Conservation (phyloP, 2,888 invertebrate genomes). For the Metacarcinus magister region DNA sequence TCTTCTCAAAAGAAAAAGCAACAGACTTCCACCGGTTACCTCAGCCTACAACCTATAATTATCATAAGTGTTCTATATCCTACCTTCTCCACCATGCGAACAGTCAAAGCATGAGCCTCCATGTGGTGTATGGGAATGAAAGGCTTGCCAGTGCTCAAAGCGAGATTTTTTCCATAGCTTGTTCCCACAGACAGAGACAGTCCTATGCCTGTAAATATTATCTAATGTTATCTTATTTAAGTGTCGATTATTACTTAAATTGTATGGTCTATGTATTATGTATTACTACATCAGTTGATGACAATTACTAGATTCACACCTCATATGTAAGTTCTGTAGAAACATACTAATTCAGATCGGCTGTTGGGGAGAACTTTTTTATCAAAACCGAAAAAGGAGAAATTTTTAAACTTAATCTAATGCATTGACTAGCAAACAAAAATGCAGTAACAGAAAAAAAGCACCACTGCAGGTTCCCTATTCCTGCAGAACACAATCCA, state of each 20-base stretch:
- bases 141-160: constrained; percentile 86
- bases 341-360: no score
- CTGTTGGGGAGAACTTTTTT: no score
- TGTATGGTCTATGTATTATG: background rate
- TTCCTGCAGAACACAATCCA: background rate
- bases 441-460: no score
- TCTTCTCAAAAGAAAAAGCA: no score
- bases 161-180: constrained; percentile 83
- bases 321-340: no score
- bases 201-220: constrained; percentile 87
- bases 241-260: background rate
- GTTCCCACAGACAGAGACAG: constrained; percentile 89
- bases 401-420: no score
- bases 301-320: no score
- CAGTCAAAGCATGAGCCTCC: constrained; percentile 98
- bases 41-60: background rate
- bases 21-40: background rate
- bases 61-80: background rate
- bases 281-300: background rate
- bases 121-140: constrained; percentile 99
- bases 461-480: background rate
- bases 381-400: no score
- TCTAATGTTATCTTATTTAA: background rate
- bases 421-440: no score
- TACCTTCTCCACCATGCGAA: constrained; percentile 89